phyloP scores from a whole-genome alignment of 1,140 invertebrate genomes.

The Solenopsis invicta region DNA sequence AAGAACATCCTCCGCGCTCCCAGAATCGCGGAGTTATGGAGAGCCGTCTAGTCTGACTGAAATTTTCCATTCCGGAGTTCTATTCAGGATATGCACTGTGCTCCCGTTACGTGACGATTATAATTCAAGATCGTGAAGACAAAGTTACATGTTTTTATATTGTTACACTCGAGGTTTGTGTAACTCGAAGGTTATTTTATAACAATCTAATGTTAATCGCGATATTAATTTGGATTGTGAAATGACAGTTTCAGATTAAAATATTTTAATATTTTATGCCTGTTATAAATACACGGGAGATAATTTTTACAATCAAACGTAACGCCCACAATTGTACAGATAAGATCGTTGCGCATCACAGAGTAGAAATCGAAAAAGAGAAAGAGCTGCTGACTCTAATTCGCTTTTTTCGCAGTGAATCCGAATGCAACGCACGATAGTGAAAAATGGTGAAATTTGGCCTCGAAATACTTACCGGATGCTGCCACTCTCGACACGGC shows the following conservation, averaged over 20 bases:
- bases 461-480: conserved; percentile 53
- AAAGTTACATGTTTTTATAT: background rate
- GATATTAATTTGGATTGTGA: background rate
- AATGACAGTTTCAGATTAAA: background rate
- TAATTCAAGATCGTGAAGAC: conserved; percentile 4
- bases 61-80: conserved; percentile 40
- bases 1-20: conserved; percentile 46
- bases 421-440: conserved; percentile 37
- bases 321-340: background rate
- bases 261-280: background rate
- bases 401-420: conserved; percentile 25
- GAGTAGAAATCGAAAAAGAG: conserved; percentile 51
- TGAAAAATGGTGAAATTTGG: conserved; percentile 56
- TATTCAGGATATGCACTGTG: conserved; percentile 26
- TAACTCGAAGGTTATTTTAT: background rate
- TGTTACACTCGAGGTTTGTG: background rate
- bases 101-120: conserved; percentile 29
- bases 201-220: background rate
- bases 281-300: too few species aligned
- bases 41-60: conserved; percentile 47
- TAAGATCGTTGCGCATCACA: conserved; percentile 24
- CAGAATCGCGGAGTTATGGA: conserved; percentile 53
- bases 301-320: background rate
- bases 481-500: conserved; percentile 30
- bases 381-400: conserved; percentile 17